Evolutionary conservation across 2,797 vertebrate species (phyloP).

Genomic region (Echiichthys vipera): DNA sequence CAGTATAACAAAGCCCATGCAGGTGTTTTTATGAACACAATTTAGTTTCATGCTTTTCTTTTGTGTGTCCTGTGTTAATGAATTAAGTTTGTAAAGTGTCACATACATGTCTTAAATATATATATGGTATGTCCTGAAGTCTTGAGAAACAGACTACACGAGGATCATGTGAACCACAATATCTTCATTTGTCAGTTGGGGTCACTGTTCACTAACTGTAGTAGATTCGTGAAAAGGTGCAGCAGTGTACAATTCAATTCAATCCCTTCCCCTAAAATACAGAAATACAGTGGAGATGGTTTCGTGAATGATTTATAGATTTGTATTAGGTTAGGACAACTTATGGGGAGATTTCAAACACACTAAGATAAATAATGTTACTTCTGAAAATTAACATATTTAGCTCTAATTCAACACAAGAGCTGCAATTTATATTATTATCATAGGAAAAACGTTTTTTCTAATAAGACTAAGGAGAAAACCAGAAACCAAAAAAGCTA

Average conservation of each 20-base stretch:
- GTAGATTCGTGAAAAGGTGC: neutral
- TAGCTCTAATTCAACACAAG: neutral
- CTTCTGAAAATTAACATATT: neutral
- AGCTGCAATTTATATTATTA: neutral
- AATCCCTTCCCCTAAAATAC: neutral
- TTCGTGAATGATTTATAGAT: neutral
- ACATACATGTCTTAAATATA: neutral
- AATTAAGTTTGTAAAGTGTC: neutral
- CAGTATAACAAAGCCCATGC: neutral
- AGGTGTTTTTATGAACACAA: neutral
- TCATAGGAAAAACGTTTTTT: neutral
- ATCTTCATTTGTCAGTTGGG: constrained; percentile 30
- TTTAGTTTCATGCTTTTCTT: neutral
- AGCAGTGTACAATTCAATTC: neutral
- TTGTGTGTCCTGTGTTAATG: neutral
- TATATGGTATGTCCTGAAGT: neutral
- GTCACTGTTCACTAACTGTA: constrained; percentile 35
- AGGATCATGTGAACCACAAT: neutral
- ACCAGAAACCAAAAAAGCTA: neutral
- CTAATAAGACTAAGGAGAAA: neutral
- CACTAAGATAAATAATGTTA: neutral
- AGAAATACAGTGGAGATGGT: neutral
- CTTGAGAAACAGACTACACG: neutral
- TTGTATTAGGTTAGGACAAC: neutral
- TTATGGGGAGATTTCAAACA: neutral